Evolutionary conservation across 1,140 invertebrate genomes (phyloP), one percentile per base, ranked within the genome.

Genomic region (Parasteatoda tepidariorum): DNA sequence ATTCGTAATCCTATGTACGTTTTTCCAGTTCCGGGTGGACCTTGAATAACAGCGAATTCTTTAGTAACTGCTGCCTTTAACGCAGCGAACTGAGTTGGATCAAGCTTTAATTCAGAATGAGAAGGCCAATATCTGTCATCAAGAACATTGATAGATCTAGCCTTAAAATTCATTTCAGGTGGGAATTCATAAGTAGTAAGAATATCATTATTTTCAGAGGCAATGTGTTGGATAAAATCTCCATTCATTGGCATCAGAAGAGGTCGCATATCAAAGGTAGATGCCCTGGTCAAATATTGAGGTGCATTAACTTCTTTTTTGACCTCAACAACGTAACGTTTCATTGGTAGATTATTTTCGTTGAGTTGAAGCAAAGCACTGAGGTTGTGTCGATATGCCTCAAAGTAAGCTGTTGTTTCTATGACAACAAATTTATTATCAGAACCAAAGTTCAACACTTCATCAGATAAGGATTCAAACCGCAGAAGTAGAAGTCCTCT

Each of bases 1-100:
- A 90, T 88, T 84, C 89, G 89, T 3, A 86, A 76, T 3, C 93
- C 94, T 22, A 95, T 86, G 86, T 90, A 93, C 0, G 94, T 95
- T 89, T 96, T 95, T 0, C 94, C 94, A 0, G 94, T 95, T 3
- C 94, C 94, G 0, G 94, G 94, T 30, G 91, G 91, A 31, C 90
- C 92, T 90, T 96, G 95, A 84, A 96, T 95, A 2, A 97, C 89
- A 2, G 91, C 88, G 22, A 92, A 76, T 85, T 91, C 89, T 83
- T 89, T 89, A 22, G 88, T 89, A 6, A 92, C 84, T 4, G 90
- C 90, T 9, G 85, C 86, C 59, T 88, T 85, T 18, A 92, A 73
- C 0, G 91, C 91, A 74, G 86, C 82, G 73, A 86, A 88, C 86
- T 92, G 91, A 13, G 89, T 89, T 9, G 86, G 81, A 86, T 92